phyloP scores from a whole-genome alignment of 2,888 invertebrate genomes.

The Epistrophe grossulariae region DNA sequence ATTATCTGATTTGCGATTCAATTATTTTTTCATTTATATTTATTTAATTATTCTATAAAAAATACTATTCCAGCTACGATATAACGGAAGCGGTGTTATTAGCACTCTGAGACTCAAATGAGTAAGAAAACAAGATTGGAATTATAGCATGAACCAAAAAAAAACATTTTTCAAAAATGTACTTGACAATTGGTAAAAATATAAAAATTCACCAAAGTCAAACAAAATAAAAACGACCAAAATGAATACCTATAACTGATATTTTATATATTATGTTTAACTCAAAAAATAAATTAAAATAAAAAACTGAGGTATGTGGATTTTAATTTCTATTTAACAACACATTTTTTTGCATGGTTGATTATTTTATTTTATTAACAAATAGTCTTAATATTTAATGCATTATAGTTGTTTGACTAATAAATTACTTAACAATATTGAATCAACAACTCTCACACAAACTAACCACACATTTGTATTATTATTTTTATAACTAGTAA shows the following conservation, averaged over 20 bases:
- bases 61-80: conserved; percentile 81
- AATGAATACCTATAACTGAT: conserved; percentile 49
- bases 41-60: conserved; percentile 56
- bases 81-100: conserved; percentile 83
- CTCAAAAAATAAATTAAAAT: conserved; percentile 7
- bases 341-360: conserved; percentile 60
- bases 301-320: conserved; percentile 70
- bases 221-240: conserved; percentile 26
- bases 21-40: conserved; percentile 39
- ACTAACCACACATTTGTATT: not conserved
- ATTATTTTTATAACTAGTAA: not conserved
- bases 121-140: conserved; percentile 66
- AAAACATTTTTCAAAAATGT: conserved; percentile 53
- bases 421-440: conserved; percentile 3
- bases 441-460: not conserved
- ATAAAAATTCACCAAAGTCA: conserved; percentile 21
- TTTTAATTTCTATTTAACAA: conserved; percentile 70
- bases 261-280: conserved; percentile 61
- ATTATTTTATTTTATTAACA: conserved; percentile 37
- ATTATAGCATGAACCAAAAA: conserved; percentile 43
- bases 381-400: conserved; percentile 29
- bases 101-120: conserved; percentile 80
- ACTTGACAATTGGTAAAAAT: conserved; percentile 41
- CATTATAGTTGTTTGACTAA: conserved; percentile 56
- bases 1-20: conserved; percentile 18